These are phyloP conservation scores for Selene dorsalis DNA, from an alignment of 2,797 vertebrate species.

Conservation along the genomic window DNA sequence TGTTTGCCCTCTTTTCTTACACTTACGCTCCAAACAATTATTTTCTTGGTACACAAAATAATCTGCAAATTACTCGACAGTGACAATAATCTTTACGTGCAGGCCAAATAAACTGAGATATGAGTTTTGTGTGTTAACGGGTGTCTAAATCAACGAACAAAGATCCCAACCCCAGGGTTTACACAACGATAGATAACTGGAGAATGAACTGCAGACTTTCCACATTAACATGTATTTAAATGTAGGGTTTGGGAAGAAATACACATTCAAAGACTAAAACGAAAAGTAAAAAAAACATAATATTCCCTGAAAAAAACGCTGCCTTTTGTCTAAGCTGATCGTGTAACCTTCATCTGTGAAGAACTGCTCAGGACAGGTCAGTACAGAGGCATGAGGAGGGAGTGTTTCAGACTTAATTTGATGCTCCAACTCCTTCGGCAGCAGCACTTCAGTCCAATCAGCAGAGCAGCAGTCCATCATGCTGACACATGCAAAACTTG, in stretches of 20 bases:
- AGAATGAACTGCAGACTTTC: neutral
- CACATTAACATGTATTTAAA: neutral
- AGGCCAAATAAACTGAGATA: neutral
- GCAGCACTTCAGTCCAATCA: conserved; percentile 38
- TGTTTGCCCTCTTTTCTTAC: neutral
- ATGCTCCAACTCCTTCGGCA: conserved; percentile 23
- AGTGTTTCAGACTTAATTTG: conserved; percentile 10
- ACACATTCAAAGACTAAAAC: neutral
- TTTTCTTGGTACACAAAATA: neutral
- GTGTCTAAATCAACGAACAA: neutral
- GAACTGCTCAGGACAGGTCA: neutral
- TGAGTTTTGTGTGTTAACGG: neutral
- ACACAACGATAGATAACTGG: neutral
- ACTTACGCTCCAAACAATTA: neutral
- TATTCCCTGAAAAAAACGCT: no score
- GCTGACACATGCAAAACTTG: conserved; percentile 52
- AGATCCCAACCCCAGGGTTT: neutral
- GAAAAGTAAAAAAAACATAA: neutral
- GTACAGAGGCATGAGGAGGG: conserved; percentile 2
- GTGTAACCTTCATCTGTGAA: no score
- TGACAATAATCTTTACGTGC: neutral
- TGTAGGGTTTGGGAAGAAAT: neutral
- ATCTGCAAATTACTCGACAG: neutral
- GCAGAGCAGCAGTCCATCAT: conserved; percentile 30
- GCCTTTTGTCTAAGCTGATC: no score